Evolutionary conservation across 2,797 vertebrate species (phyloP).

Genomic region (Anisognathus igniventris): DNA sequence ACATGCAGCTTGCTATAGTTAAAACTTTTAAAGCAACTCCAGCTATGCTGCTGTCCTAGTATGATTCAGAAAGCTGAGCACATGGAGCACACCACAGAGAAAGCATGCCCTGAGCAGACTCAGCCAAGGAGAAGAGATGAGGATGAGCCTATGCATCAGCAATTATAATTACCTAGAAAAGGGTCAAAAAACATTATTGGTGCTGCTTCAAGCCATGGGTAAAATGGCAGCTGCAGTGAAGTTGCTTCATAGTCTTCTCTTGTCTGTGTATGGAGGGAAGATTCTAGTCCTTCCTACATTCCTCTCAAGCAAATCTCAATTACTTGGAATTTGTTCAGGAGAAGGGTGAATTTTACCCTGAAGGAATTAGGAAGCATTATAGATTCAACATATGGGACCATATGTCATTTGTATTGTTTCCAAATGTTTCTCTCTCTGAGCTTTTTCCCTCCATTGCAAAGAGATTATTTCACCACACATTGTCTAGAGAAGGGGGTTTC

Average conservation of each 20-base stretch:
- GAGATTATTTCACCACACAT: conserved; percentile 13
- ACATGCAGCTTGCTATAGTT: neutral
- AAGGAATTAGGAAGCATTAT: conserved; percentile 28
- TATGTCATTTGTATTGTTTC: conserved; percentile 55
- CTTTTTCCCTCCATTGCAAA: neutral
- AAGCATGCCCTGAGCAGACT: neutral
- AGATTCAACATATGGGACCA: conserved; percentile 38
- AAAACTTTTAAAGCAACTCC: neutral
- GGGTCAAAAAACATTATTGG: neutral
- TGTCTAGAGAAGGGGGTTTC: conserved; percentile 24
- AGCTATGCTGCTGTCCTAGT: neutral
- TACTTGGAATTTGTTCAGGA: conserved; percentile 40
- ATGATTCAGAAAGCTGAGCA: neutral
- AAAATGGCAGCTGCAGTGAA: neutral
- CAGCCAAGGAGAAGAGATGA: neutral
- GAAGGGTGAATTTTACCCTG: conserved; percentile 14
- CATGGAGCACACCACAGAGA: neutral
- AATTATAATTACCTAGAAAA: neutral
- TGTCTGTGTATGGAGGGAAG: neutral
- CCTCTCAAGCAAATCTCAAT: neutral
- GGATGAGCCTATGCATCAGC: neutral
- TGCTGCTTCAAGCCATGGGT: neutral
- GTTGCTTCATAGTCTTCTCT: neutral
- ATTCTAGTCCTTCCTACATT: neutral
- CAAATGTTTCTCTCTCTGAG: conserved; percentile 48